Percentiles rank a stretch among this genome's conserved stretches.
Evolutionary conservation across 2,113 vertebrate genomes (phyloP).

Genomic region (Laticauda laticaudata): DNA sequence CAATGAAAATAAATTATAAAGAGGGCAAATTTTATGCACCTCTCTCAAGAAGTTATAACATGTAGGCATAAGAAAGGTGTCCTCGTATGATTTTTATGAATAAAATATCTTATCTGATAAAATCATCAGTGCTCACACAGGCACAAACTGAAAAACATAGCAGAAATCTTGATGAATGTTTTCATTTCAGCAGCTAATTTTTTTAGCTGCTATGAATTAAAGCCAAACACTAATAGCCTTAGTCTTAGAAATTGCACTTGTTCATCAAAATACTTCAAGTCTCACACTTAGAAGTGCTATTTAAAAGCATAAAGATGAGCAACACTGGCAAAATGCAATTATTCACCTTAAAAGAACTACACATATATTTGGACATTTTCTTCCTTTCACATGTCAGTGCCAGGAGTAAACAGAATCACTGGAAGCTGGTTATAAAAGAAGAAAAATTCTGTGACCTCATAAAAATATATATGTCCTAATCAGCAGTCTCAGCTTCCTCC

Average conservation of each 20-base stretch:
- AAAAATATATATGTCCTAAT: not conserved
- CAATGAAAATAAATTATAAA: not conserved
- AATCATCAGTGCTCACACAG: conserved; percentile 74
- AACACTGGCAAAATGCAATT: not conserved
- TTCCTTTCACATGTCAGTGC: conserved; percentile 39
- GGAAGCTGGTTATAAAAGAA: conserved; percentile 39
- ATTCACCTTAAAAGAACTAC: not conserved
- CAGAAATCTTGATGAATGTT: conserved; percentile 65
- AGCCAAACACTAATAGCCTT: conserved; percentile 41
- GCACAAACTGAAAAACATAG: conserved; percentile 64
- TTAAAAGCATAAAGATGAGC: not conserved
- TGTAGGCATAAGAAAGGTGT: conserved; percentile 48
- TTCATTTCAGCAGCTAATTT: conserved; percentile 73
- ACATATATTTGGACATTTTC: not conserved
- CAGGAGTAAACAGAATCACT: conserved; percentile 4
- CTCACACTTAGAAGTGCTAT: not conserved
- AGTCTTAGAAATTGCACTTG: conserved; percentile 22
- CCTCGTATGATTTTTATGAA: conserved; percentile 65
- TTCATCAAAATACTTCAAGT: not conserved
- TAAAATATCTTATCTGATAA: conserved; percentile 72
- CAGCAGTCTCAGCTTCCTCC: not conserved
- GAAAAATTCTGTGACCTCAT: conserved; percentile 17
- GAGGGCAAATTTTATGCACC: not conserved
- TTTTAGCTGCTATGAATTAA: conserved; percentile 60
- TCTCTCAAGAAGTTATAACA: conserved; percentile 37